These are phyloP conservation scores for Eudyptes chrysolophus DNA, from an alignment of 2,113 vertebrate genomes.

Conservation along the genomic window DNA sequence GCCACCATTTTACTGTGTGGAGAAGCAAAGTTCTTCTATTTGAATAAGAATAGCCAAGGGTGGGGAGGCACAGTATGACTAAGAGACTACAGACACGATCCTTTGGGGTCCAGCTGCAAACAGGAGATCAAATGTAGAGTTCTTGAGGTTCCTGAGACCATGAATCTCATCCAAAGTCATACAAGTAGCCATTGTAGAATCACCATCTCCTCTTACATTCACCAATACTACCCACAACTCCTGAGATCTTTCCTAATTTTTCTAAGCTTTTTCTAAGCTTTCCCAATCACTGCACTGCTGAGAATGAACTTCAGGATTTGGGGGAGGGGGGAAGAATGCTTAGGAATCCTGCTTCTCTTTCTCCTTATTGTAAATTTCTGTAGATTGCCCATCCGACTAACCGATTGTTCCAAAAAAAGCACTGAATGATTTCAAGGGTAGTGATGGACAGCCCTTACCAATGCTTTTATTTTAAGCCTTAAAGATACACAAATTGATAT, in stretches of 20 bases:
- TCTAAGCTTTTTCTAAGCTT: background rate
- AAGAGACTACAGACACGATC: background rate
- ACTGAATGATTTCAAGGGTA: background rate
- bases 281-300: background rate
- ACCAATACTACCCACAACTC: background rate
- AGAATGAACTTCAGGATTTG: background rate
- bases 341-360: background rate
- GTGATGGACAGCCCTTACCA: background rate
- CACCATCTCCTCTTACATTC: background rate
- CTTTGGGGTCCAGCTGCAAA: background rate
- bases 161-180: background rate
- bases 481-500: constrained; percentile 13
- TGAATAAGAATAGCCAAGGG: background rate
- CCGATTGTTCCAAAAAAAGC: background rate
- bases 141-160: background rate
- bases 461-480: constrained; percentile 11
- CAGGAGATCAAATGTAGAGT: background rate
- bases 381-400: background rate
- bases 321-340: rapidly evolving
- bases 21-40: background rate
- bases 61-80: background rate
- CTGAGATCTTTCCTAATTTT: background rate
- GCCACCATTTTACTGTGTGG: background rate
- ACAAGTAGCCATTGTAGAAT: background rate
- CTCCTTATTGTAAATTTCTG: background rate